Percentiles rank a stretch among this genome's conserved stretches.
phyloP scores from a whole-genome alignment of 2,888 invertebrate genomes.

The Brachypalpus laphriformis region DNA sequence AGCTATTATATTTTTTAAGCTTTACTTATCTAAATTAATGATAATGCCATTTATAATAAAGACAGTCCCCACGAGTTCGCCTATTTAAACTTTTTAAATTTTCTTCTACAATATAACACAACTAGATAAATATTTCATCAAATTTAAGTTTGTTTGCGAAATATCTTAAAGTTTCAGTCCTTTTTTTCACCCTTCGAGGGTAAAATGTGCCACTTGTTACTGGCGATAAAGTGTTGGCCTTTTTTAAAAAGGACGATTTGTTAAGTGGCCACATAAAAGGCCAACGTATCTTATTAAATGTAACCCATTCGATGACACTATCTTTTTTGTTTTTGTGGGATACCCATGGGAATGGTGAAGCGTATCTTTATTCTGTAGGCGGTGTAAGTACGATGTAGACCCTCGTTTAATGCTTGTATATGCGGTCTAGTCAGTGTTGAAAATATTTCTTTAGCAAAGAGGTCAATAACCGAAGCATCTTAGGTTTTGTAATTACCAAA shows the following conservation, averaged over 20 bases:
- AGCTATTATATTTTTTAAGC: not conserved
- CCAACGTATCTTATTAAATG: not conserved
- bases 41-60: not conserved
- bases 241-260: slow-evolving; percentile 5
- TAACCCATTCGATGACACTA: slow-evolving; percentile 8
- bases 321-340: not conserved
- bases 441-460: not conserved
- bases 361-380: not conserved
- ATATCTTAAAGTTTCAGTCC: not conserved
- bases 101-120: too few species aligned
- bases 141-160: not conserved
- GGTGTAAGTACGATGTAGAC: not conserved
- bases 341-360: not conserved
- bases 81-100: not conserved
- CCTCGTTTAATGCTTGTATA: not conserved
- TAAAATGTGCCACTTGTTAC: not conserved
- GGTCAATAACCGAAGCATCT: not conserved
- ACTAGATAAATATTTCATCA: not conserved
- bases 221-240: not conserved
- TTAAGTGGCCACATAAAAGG: slow-evolving; percentile 7
- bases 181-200: not conserved
- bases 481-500: not conserved
- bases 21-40: not conserved
- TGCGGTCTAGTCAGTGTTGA: not conserved
- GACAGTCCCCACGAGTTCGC: not conserved